phyloP scores from a whole-genome alignment of 2,113 vertebrate species.

The Nerophis lumbriciformis region DNA sequence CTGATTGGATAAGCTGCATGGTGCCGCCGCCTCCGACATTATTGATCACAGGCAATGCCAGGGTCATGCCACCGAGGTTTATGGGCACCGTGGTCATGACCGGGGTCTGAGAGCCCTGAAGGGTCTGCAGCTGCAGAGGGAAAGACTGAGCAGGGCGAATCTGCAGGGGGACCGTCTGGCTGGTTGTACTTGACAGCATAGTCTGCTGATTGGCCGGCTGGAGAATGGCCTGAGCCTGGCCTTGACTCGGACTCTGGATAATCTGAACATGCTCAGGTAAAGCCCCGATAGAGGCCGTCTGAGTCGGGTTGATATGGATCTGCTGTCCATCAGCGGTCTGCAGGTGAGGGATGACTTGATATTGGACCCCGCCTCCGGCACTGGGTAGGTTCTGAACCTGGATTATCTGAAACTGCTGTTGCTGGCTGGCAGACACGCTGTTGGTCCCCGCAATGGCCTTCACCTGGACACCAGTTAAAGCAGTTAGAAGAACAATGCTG shows the following conservation, averaged over 20 bases:
- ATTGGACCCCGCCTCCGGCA: conserved; percentile 86
- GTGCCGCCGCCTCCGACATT: conserved; percentile 81
- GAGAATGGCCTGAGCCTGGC: conserved; percentile 85
- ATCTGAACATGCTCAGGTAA: conserved; percentile 91
- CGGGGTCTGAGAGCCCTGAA: conserved; percentile 87
- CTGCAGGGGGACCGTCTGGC: conserved; percentile 89
- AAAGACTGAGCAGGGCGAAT: conserved; percentile 93
- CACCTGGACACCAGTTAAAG: conserved; percentile 54
- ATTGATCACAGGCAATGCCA: conserved; percentile 94
- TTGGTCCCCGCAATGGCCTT: conserved; percentile 69
- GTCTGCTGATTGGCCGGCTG: conserved; percentile 64
- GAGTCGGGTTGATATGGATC: conserved; percentile 87
- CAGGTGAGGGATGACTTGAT: conserved; percentile 97
- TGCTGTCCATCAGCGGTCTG: conserved; percentile 94
- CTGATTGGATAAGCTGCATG: conserved; percentile 83
- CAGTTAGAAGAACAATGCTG: conserved; percentile 6
- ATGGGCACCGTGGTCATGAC: conserved; percentile 95
- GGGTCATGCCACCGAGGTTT: conserved; percentile 93
- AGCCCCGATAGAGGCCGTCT: conserved; percentile 72
- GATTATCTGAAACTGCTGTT: conserved; percentile 89
- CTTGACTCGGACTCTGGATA: conserved; percentile 81
- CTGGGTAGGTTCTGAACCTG: conserved; percentile 87
- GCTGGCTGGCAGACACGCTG: conserved; percentile 42
- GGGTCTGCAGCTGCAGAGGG: conserved; percentile 90
- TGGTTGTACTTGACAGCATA: conserved; percentile 85